Conservation (phyloP, 2,113 vertebrate species). For the Pangasianodon gigas region DNA sequence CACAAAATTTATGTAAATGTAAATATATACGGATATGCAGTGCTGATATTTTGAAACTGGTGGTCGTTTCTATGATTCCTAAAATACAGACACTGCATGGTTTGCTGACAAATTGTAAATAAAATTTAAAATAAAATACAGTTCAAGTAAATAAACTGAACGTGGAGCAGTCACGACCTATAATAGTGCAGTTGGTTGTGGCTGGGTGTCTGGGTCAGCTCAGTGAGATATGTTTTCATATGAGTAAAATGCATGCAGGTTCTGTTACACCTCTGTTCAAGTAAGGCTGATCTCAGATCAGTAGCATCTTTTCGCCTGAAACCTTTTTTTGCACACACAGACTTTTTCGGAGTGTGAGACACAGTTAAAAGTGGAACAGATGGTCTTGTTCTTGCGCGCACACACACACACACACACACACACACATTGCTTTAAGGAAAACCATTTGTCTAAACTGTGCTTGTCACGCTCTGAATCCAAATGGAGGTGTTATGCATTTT, state of each 20-base stretch:
- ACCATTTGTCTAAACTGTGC: slow-evolving; percentile 59
- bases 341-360: slow-evolving; percentile 50
- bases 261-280: neutral
- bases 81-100: too few species aligned
- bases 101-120: neutral
- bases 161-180: neutral
- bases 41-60: too few species aligned
- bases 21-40: too few species aligned
- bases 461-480: slow-evolving; percentile 61
- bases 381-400: neutral
- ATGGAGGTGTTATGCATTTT: slow-evolving; percentile 52
- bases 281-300: slow-evolving; percentile 2
- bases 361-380: slow-evolving; percentile 65
- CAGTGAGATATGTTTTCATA: neutral
- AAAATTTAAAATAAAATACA: neutral
- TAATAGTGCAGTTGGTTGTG: neutral
- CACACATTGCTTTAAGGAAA: slow-evolving; percentile 59
- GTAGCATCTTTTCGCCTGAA: neutral
- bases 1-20: too few species aligned
- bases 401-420: slow-evolving; percentile 32
- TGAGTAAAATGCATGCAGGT: neutral
- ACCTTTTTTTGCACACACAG: slow-evolving; percentile 60
- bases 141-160: neutral
- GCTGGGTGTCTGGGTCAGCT: neutral
- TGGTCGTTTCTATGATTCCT: too few species aligned